phyloP scores from a whole-genome alignment of 2,888 invertebrate species.

The Drosophila borealis region DNA sequence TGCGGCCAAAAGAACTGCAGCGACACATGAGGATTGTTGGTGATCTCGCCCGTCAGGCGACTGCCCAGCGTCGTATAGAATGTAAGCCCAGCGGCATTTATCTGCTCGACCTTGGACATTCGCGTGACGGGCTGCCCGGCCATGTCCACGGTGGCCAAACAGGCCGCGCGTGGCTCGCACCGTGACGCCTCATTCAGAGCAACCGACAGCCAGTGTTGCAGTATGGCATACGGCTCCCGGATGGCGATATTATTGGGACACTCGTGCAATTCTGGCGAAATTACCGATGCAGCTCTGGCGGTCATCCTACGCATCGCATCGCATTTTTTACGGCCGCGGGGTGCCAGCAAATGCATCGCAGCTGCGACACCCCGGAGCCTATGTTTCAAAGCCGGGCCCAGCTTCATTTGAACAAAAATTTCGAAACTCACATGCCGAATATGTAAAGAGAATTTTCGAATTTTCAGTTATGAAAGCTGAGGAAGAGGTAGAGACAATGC shows the following conservation, averaged over 20 bases:
- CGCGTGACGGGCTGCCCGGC: slow-evolving; percentile 93
- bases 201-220: slow-evolving; percentile 93
- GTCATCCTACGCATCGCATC: background rate
- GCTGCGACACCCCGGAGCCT: slow-evolving; percentile 15
- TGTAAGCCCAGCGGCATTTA: slow-evolving; percentile 92
- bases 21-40: slow-evolving; percentile 93
- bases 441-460: background rate
- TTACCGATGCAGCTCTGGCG: slow-evolving; percentile 84
- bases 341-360: slow-evolving; percentile 14
- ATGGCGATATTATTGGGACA: slow-evolving; percentile 89
- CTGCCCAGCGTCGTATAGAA: slow-evolving; percentile 97
- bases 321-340: background rate
- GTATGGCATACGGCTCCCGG: slow-evolving; percentile 93
- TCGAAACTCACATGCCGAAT: slow-evolving; percentile 8
- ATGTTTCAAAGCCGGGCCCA: slow-evolving; percentile 1
- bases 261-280: slow-evolving; percentile 86
- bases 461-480: slow-evolving; percentile 4
- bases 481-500: background rate
- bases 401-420: slow-evolving; percentile 17
- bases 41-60: slow-evolving; percentile 94
- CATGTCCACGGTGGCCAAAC: slow-evolving; percentile 93
- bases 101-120: slow-evolving; percentile 95
- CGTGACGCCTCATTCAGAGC: slow-evolving; percentile 89
- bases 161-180: slow-evolving; percentile 95
- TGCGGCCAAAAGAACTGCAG: slow-evolving; percentile 96